Percentiles rank a stretch among this genome's conserved stretches.
These are phyloP conservation scores for Ctenicera cuprea DNA, from an alignment of 2,888 invertebrate species.

Conservation along the genomic window DNA sequence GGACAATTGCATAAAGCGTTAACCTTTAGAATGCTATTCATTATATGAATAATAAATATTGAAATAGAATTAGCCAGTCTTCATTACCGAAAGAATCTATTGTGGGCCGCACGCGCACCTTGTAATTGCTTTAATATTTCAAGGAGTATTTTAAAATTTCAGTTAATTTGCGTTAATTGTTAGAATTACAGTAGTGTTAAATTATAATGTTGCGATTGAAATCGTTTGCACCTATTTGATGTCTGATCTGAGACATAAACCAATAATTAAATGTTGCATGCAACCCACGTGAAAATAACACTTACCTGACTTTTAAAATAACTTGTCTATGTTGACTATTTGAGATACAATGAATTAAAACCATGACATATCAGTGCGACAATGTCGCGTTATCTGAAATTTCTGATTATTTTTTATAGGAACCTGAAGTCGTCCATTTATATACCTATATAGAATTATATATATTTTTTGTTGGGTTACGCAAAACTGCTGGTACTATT, in stretches of 20 bases:
- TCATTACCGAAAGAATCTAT: slow-evolving; percentile 3
- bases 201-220: background rate
- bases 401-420: too few relatives aligned
- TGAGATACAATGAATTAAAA: too few relatives aligned
- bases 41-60: slow-evolving; percentile 26
- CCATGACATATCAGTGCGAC: too few relatives aligned
- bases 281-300: background rate
- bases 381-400: too few relatives aligned
- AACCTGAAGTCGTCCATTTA: too few relatives aligned
- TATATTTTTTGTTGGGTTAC: too few relatives aligned
- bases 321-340: too few relatives aligned
- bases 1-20: slow-evolving; percentile 14
- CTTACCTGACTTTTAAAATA: too few relatives aligned
- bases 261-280: slow-evolving; percentile 7
- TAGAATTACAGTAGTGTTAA: background rate
- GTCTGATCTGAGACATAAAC: background rate
- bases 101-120: slow-evolving; percentile 5
- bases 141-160: background rate
- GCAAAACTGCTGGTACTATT: too few relatives aligned
- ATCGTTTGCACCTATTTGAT: background rate
- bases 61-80: slow-evolving; percentile 18
- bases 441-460: too few relatives aligned
- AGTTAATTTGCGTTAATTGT: background rate
- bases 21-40: slow-evolving; percentile 13
- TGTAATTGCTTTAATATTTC: background rate